Evolutionary conservation across 2,113 vertebrate species (phyloP).

Genomic region (Probosciger aterrimus): DNA sequence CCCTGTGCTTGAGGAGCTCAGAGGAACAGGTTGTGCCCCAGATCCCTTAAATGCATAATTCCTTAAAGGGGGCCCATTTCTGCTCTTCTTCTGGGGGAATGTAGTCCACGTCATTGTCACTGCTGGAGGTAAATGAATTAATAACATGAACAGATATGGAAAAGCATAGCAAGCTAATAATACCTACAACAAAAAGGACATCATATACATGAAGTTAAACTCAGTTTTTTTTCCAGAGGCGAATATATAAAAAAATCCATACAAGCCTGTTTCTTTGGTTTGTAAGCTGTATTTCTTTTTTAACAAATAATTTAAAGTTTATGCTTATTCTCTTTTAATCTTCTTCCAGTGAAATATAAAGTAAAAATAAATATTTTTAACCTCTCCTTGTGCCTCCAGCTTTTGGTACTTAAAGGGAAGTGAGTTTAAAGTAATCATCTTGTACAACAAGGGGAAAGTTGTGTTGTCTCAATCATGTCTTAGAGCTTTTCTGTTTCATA

Average conservation of each 20-base stretch:
- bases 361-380: not conserved
- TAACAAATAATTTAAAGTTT: not conserved
- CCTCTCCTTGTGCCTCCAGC: not conserved
- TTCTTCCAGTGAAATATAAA: not conserved
- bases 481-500: constrained; percentile 7
- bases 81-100: not conserved
- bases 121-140: not conserved
- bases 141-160: not conserved
- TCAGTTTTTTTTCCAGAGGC: not conserved
- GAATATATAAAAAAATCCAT: not conserved
- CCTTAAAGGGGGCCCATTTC: not conserved
- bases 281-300: not conserved
- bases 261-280: not conserved
- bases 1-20: not conserved
- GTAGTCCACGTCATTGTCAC: not conserved
- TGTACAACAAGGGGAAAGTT: not conserved
- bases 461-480: not conserved
- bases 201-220: not conserved
- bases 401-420: not conserved
- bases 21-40: not conserved
- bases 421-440: not conserved
- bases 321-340: not conserved
- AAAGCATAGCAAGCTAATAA: not conserved
- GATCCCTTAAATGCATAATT: not conserved
- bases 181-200: not conserved